Base-by-base conservation (phyloP, 2,888 invertebrate genomes). In the Alitta virens region DNA sequence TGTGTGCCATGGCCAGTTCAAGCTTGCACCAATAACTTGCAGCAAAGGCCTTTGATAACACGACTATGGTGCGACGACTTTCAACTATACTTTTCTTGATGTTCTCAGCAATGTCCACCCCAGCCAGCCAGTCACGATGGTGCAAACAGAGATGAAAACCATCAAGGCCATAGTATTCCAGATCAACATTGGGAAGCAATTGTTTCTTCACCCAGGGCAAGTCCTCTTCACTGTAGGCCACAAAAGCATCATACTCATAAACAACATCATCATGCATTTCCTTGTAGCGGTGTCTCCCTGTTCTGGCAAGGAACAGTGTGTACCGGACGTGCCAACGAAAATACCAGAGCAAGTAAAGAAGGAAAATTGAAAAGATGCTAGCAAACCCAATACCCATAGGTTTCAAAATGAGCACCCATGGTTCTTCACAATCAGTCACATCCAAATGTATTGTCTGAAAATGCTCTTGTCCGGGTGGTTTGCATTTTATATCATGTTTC, bases 11-110 rank as follows among this genome's bases (percentile, higher is more conserved):
- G 69, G 88, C 87, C 86, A 89, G 87, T 77, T 90, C 89, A 68
- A 88, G 89, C 71, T 88, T 87, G 71, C 89, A 89, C 89, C 89
- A 90, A 67, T 88, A 87, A 68, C 89, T 89, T 9, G 85, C 79
- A 9, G 89, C 77, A 75, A 89, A 89, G 67, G 84, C 82, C 46
- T 86, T 83, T 0, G 89, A 88, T 16, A 89, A 84, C 9, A 90
- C 84, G 62, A 89, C 78, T 80, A 89, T 84, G 0, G 89, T 85
- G 3, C 86, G 85, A 21, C 86, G 82, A 0, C 89, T 89, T 1
- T 86, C 84, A 69, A 89, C 88, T 85, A 90, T 88, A 71, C 88
- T 87, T 0, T 87, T 86, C 0, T 88, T 86, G 66, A 90, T 89
- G 69, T 89, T 90, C 74, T 89, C 89, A 65, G 89, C 77, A 62